Conservation (phyloP, 2,113 vertebrate species). For the Callopanchax toddi region DNA sequence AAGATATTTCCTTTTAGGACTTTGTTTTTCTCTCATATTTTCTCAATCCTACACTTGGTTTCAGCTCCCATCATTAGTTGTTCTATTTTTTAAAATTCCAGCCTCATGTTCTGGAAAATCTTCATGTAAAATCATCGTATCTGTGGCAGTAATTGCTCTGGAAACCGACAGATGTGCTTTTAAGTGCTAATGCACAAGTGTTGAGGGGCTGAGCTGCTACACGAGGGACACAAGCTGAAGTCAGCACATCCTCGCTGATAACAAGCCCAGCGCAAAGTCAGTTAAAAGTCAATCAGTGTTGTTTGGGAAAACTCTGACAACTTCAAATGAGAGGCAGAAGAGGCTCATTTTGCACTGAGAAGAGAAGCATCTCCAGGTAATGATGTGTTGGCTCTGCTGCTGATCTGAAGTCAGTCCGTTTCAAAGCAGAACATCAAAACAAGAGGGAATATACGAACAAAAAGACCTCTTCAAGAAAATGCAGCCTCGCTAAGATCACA, state of each 20-base stretch:
- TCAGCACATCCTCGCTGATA: conserved; percentile 64
- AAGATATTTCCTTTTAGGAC: neutral
- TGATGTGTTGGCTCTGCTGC: conserved; percentile 24
- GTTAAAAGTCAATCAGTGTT: conserved; percentile 65
- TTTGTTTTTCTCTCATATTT: neutral
- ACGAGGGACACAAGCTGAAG: conserved; percentile 44
- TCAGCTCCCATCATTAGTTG: conserved; percentile 24
- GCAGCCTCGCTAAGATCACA: conserved; percentile 16
- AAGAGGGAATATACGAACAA: conserved; percentile 1
- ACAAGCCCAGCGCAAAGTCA: conserved; percentile 63
- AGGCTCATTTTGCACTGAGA: neutral
- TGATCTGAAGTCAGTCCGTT: conserved; percentile 16
- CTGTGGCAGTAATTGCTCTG: conserved; percentile 60
- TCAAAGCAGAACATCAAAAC: conserved; percentile 2
- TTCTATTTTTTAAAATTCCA: conserved; percentile 47
- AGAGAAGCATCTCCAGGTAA: conserved; percentile 10
- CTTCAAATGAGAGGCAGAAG: conserved; percentile 41
- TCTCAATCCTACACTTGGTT: conserved; percentile 8
- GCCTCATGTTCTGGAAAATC: conserved; percentile 39
- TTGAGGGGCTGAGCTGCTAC: conserved; percentile 29
- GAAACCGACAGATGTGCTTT: conserved; percentile 68
- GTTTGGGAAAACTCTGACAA: conserved; percentile 56
- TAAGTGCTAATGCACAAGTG: conserved; percentile 63
- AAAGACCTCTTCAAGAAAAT: neutral
- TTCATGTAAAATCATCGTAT: conserved; percentile 38